Percentiles rank a stretch among this genome's conserved stretches.
Conservation (phyloP, 2,113 vertebrate species). For the Ammodytes dubius region DNA sequence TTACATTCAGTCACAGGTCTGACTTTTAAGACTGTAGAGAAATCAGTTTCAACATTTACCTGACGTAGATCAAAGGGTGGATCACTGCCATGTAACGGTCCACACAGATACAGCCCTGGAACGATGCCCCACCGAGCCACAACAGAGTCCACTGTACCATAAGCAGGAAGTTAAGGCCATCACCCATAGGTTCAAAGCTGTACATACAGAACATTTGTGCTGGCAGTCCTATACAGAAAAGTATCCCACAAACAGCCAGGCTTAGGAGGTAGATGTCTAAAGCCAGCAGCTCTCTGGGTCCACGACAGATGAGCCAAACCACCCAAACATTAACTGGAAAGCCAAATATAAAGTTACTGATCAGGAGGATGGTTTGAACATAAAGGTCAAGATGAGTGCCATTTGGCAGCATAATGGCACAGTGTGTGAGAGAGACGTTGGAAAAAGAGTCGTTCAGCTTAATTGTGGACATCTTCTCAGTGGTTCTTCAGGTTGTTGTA, state of each 20-base stretch:
- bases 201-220: neutral
- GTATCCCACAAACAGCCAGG: slow-evolving; percentile 1
- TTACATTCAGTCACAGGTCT: neutral
- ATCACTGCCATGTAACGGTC: slow-evolving; percentile 3
- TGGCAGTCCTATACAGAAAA: neutral
- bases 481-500: neutral
- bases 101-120: neutral
- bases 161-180: fast-evolving
- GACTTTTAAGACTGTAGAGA: neutral
- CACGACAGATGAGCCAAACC: slow-evolving; percentile 3
- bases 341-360: neutral
- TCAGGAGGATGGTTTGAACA: neutral
- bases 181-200: neutral
- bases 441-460: neutral
- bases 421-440: neutral
- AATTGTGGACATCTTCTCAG: neutral
- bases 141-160: neutral
- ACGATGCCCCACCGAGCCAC: neutral
- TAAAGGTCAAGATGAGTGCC: neutral
- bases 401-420: neutral
- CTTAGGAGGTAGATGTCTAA: neutral
- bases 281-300: neutral
- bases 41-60: neutral
- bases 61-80: slow-evolving; percentile 11
- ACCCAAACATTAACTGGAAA: neutral